phyloP scores from a whole-genome alignment of 1,140 invertebrate genomes.

The Camponotus vicinus region DNA sequence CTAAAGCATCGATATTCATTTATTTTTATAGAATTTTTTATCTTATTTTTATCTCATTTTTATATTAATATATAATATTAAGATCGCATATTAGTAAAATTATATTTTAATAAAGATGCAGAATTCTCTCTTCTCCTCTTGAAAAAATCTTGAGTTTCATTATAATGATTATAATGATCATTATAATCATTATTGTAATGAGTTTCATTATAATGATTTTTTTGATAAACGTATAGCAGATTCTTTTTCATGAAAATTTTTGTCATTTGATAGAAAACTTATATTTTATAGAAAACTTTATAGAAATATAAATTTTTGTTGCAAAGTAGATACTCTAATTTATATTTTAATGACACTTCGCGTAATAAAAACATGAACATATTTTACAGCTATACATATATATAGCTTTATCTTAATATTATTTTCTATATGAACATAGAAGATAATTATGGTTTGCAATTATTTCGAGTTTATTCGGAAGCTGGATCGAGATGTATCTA shows the following conservation, averaged over 20 bases:
- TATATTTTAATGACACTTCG: constrained; percentile 17
- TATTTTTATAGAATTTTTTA: neutral
- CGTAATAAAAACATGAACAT: neutral
- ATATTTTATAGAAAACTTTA: neutral
- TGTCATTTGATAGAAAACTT: neutral
- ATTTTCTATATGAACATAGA: neutral
- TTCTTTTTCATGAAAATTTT: neutral
- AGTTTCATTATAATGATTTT: neutral
- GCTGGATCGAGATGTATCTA: constrained; percentile 34
- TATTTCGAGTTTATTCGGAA: constrained; percentile 17
- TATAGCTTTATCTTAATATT: constrained; percentile 2
- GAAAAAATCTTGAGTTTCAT: neutral
- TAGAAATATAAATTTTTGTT: neutral
- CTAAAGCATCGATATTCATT: neutral
- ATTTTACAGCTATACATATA: neutral
- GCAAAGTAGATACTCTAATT: neutral
- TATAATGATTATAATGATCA: neutral
- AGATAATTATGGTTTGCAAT: constrained; percentile 21
- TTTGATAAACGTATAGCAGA: neutral
- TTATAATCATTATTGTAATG: no score
- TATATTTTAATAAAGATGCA: constrained; percentile 3
- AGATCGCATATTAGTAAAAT: neutral
- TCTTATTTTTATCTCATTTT: neutral
- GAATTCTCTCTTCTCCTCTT: no score
- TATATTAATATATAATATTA: constrained; percentile 3